A percentile compares a stretch with the other conserved stretches of the same genome.
Conservation (phyloP, 2,888 invertebrate species). For the Eupithecia abbreviata region DNA sequence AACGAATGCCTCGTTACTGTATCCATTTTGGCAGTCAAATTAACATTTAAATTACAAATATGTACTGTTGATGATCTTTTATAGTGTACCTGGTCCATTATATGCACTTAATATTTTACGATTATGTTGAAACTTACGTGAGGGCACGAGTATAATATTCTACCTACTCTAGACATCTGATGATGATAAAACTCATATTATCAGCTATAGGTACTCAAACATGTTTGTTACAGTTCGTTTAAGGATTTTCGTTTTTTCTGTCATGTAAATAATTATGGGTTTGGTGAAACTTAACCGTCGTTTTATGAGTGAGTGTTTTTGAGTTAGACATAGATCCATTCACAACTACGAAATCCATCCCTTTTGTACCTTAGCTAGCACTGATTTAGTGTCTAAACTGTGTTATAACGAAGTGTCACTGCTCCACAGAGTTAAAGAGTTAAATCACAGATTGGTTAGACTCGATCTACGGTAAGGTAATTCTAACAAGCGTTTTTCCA, state of each 20-base stretch:
- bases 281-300: not conserved
- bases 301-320: conserved; percentile 4
- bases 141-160: not conserved
- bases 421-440: not conserved
- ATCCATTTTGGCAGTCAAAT: conserved; percentile 24
- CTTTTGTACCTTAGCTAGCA: not conserved
- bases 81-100: conserved; percentile 10
- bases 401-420: not conserved
- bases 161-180: not conserved
- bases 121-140: conserved; percentile 8
- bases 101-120: conserved; percentile 7
- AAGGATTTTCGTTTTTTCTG: not conserved
- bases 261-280: not conserved
- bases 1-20: conserved; percentile 29
- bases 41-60: conserved; percentile 38
- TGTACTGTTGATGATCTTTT: conserved; percentile 19
- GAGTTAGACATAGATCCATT: not conserved
- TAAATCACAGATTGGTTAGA: not conserved
- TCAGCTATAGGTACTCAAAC: not conserved
- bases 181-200: conserved; percentile 6
- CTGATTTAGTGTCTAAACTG: not conserved
- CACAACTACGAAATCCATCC: not conserved
- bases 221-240: not conserved
- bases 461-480: not conserved
- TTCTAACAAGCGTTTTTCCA: conserved; percentile 35